Evolutionary conservation across 2,797 vertebrate genomes (phyloP).

Genomic region (Neoniphon sammara): DNA sequence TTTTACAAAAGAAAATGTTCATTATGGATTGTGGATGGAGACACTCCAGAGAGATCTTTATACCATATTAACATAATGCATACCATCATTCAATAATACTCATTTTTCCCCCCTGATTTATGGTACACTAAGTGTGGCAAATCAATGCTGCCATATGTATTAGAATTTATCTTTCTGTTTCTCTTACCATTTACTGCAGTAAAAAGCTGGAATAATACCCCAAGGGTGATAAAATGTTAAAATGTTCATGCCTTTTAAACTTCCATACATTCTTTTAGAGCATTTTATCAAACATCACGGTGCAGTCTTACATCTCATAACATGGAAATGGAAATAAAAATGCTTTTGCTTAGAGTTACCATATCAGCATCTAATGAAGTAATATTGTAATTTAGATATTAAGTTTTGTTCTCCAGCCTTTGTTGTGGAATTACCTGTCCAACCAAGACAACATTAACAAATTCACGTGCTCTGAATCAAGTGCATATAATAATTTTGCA

Average conservation of each 20-base stretch:
- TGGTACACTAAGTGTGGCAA: slow-evolving; percentile 11
- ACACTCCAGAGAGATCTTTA: too few relatives aligned
- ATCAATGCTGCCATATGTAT: slow-evolving; percentile 46
- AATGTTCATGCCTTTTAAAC: too few relatives aligned
- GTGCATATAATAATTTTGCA: too few relatives aligned
- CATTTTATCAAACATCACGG: too few relatives aligned
- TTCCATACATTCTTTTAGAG: too few relatives aligned
- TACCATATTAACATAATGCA: not conserved
- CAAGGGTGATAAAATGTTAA: slow-evolving; percentile 21
- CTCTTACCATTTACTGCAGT: slow-evolving; percentile 28
- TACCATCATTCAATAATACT: slow-evolving; percentile 7
- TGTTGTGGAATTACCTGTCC: not conserved
- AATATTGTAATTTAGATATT: too few relatives aligned
- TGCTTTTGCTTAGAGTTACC: too few relatives aligned
- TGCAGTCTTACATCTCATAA: not conserved
- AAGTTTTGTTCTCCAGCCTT: too few relatives aligned
- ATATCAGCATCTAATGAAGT: too few relatives aligned
- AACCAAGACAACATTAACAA: not conserved
- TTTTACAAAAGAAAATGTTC: too few relatives aligned
- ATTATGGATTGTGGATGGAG: too few relatives aligned
- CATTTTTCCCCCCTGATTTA: slow-evolving; percentile 27
- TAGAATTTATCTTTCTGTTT: slow-evolving; percentile 30
- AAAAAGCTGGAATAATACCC: slow-evolving; percentile 32
- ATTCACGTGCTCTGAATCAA: too few relatives aligned
- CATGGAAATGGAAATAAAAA: not conserved